Evolutionary conservation across 2,888 invertebrate genomes (phyloP), one percentile per base, ranked within the genome.

Genomic region (Melangyna quadrimaculata): DNA sequence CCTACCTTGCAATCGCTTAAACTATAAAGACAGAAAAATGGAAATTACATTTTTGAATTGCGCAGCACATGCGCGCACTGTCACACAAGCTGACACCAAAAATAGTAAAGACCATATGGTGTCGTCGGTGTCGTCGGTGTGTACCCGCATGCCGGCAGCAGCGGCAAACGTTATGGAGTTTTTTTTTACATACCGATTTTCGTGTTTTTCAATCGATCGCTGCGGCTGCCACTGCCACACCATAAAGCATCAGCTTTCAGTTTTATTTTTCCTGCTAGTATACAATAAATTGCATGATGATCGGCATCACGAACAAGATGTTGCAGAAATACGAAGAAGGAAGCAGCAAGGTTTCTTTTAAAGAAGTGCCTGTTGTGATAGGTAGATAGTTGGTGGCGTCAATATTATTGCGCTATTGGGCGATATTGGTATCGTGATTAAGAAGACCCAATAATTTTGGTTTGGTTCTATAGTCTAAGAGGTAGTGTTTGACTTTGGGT

Each of bases 231-330:
- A 37, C 53, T n/a, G n/a, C n/a, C 48, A 37, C 53, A 27, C 22
- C 65, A 59, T 22, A 29, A 37, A 67, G 67, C 55, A 71, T 65
- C 65, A 37, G 45, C 55, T 82, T 78, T 77, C 72, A n/a, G 35
- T 82, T 82, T 77, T 77, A 35, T 72, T 72, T 83, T 70, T 74
- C 51, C 27, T 43, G 27, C 29, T 43, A n/a, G n/a, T n/a, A n/a
- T n/a, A 27, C 24, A 27, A 51, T 27, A 51, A 45, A 43, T 45
- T 53, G 75, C 72, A 55, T 32, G 77, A 63, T 77, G 77, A 63
- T 77, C 72, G 57, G 51, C 43, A 79, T 51, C 79, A 71, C 78
- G 79, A 59, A 35, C 32, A 51, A 67, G 40, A 51, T 27, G 65
- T 40, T n/a, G 17, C 17, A 43, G 9, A 43, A 12, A 8, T 35